Percentiles rank a stretch among this genome's conserved stretches.
These are phyloP conservation scores for Watsonalla cultraria DNA, from an alignment of 2,888 invertebrate genomes.

Conservation along the genomic window DNA sequence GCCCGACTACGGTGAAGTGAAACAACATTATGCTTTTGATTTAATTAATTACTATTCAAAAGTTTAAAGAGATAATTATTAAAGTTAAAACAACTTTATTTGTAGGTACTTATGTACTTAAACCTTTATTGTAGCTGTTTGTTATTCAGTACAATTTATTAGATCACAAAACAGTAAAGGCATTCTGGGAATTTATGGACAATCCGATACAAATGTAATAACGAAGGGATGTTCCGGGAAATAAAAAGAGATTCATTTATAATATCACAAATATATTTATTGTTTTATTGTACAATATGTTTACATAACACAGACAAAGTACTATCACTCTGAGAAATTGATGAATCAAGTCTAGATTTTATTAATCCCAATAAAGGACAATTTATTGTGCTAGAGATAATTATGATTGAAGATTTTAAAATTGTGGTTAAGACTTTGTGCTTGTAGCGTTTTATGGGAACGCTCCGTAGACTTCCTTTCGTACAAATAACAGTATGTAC, in stretches of 20 bases:
- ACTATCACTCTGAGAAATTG: conserved; percentile 58
- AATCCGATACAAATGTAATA: background rate
- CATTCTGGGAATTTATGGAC: background rate
- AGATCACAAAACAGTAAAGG: background rate
- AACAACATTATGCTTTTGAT: no score
- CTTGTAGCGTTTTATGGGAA: conserved; percentile 20
- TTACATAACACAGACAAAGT: conserved; percentile 66
- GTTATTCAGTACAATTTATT: background rate
- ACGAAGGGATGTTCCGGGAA: conserved; percentile 4
- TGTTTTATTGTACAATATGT: conserved; percentile 69
- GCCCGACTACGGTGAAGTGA: no score
- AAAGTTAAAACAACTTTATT: no score
- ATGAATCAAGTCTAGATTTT: conserved; percentile 38
- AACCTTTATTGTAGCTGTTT: no score
- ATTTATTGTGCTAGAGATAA: conserved; percentile 51
- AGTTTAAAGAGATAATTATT: no score
- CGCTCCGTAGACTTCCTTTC: conserved; percentile 14
- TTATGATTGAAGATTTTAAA: conserved; percentile 32
- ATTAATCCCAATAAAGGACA: conserved; percentile 55
- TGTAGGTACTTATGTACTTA: no score
- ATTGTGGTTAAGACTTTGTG: conserved; percentile 35
- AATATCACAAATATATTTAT: conserved; percentile 75
- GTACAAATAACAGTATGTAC: conserved; percentile 45
- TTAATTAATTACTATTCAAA: no score
- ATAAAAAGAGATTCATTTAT: conserved; percentile 21